Evolutionary conservation across 2,113 vertebrate species (phyloP), one percentile per base, ranked within the genome.

Genomic region (Gnathonemus longibarbis): DNA sequence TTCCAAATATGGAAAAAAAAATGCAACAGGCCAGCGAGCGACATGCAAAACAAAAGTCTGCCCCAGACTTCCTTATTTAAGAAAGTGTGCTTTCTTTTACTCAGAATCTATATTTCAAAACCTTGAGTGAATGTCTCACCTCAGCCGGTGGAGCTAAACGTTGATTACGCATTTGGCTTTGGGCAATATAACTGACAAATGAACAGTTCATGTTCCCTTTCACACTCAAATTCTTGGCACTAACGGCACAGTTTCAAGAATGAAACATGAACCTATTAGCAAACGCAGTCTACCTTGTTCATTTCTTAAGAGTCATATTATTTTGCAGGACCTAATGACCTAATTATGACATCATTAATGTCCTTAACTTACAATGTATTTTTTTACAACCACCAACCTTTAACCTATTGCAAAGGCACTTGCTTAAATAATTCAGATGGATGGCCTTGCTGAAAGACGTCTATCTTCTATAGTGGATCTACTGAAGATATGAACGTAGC

Each of bases 1-100:
- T 92, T 95, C 96, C 96, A 94, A 96, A 96, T 96, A 96, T 93
- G 96, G 96, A 93, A 91, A 96, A 70, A 84, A 95, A 94, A 96
- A 88, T 66, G 46, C 89, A 2, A 87, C 92, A n/a, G 39, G 90
- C 31, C 90, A 91, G 88, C 24, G 84, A 49, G 52, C 90, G 93
- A 94, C 93, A 92, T 91, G 88, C 42, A 88, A 48, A 77, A 89
- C 80, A 88, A 92, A 91, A 93, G 90, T 92, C 90, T 87, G 87
- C 86, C 88, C 88, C 90, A 92, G 91, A 95, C 96, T 96, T 96
- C 95, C 95, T 95, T 94, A 91, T 95, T 96, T 88, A 91, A 89
- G 91, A 89, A 84, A 1, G 89, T n/a, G n/a, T 27, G 50, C 31
- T 49, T 87, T 35, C 13, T 77, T 89, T 13, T 19, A 45, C 49